Percentiles rank a stretch among this genome's conserved stretches.
Evolutionary conservation across 2,797 vertebrate genomes (phyloP).

Genomic region (Eulemur coronatus): DNA sequence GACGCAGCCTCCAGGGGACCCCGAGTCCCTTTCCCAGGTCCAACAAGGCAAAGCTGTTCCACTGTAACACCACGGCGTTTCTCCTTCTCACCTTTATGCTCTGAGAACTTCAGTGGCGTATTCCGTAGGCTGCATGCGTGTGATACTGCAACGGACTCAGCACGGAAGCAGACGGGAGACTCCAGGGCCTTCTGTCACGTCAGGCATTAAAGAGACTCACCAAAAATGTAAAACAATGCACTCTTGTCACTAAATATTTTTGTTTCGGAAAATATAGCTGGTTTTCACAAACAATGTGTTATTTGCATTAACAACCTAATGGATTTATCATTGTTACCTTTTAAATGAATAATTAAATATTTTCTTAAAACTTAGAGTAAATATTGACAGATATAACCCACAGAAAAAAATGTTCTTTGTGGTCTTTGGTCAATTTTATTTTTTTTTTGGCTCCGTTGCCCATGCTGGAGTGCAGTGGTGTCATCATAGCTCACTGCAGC

Average conservation of each 20-base stretch:
- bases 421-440: not conserved
- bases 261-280: not conserved
- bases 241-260: not conserved
- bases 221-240: not conserved
- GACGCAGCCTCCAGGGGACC: not conserved
- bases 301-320: not conserved
- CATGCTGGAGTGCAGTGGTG: not conserved
- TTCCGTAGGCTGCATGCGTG: accelerated
- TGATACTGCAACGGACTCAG: not conserved
- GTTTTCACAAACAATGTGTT: not conserved
- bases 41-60: not conserved
- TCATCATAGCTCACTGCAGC: not conserved
- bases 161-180: not conserved
- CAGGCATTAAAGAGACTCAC: not conserved
- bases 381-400: not conserved
- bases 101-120: not conserved
- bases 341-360: not conserved
- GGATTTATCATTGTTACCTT: not conserved
- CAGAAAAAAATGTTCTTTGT: not conserved
- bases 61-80: not conserved
- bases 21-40: not conserved
- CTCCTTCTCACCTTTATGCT: not conserved
- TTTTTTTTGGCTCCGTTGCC: not conserved
- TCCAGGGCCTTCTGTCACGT: not conserved
- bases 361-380: not conserved